Evolutionary conservation across 2,797 vertebrate genomes (phyloP).

Genomic region (Hozukius guyotensis): DNA sequence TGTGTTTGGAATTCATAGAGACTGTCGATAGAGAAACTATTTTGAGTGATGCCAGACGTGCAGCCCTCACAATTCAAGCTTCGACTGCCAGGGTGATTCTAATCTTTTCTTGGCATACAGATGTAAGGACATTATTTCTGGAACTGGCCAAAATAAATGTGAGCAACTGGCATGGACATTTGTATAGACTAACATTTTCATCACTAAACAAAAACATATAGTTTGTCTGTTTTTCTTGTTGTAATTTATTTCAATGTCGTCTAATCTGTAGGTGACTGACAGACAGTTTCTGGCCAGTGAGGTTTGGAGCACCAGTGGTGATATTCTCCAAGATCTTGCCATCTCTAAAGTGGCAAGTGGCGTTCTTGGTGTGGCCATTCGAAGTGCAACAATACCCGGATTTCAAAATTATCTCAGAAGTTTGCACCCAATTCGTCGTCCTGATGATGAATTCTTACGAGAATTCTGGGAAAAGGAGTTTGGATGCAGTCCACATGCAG

Average conservation of each 20-base stretch:
- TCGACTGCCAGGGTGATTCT: constrained; percentile 72
- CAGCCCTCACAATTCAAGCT: constrained; percentile 60
- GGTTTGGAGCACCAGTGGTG: constrained; percentile 78
- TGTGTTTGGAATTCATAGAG: constrained; percentile 77
- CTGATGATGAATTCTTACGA: constrained; percentile 63
- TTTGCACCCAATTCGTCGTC: constrained; percentile 62
- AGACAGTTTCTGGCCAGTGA: constrained; percentile 81
- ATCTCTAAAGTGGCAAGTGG: constrained; percentile 67
- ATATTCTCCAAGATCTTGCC: constrained; percentile 63
- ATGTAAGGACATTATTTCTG: constrained; percentile 63
- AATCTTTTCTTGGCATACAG: constrained; percentile 73
- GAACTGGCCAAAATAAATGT: constrained; percentile 73
- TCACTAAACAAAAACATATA: background rate
- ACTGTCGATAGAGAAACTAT: constrained; percentile 59
- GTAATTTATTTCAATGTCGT: background rate
- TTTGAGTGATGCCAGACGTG: constrained; percentile 51
- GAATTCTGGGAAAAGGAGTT: constrained; percentile 78
- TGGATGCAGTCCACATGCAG: constrained; percentile 52
- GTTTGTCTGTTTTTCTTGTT: background rate
- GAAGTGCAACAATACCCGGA: constrained; percentile 71
- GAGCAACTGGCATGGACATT: background rate
- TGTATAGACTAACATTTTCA: background rate
- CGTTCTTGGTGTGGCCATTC: constrained; percentile 78
- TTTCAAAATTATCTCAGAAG: constrained; percentile 68
- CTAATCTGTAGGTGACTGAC: constrained; percentile 57